Evolutionary conservation across 1,140 invertebrate species (phyloP).

Genomic region (Nasonia giraulti): DNA sequence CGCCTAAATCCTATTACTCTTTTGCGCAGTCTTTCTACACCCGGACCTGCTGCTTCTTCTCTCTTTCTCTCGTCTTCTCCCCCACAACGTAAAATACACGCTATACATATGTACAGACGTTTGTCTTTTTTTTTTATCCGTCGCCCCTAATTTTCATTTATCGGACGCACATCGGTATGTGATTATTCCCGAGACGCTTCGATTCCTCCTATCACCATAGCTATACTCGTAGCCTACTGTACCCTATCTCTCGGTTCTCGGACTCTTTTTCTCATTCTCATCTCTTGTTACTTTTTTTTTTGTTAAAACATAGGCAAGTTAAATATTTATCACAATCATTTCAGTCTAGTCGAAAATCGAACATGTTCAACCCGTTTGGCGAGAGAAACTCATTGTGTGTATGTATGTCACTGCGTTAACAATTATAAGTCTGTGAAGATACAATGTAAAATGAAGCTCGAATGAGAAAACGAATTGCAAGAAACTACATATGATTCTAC

Average conservation of each 20-base stretch:
- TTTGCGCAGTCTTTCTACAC: slow-evolving; percentile 38
- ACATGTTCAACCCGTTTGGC: slow-evolving; percentile 70
- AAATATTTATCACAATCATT: slow-evolving; percentile 75
- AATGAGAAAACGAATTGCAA: slow-evolving; percentile 35
- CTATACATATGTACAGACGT: slow-evolving; percentile 67
- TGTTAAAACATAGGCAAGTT: slow-evolving; percentile 60
- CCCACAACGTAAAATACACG: slow-evolving; percentile 47
- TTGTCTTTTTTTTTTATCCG: slow-evolving; percentile 50
- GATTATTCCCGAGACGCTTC: slow-evolving; percentile 10
- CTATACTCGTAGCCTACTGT: neutral
- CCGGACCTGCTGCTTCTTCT: slow-evolving; percentile 37
- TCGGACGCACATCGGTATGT: neutral
- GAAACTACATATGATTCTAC: slow-evolving; percentile 24
- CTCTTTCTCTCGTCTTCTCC: slow-evolving; percentile 39
- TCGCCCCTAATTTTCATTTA: neutral
- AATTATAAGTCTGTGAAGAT: neutral
- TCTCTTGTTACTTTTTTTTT: slow-evolving; percentile 36
- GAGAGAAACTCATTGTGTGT: slow-evolving; percentile 64
- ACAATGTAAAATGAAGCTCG: slow-evolving; percentile 46
- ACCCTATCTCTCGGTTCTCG: slow-evolving; percentile 32
- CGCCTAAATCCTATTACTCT: slow-evolving; percentile 49
- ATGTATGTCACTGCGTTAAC: slow-evolving; percentile 36
- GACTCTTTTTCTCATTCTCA: slow-evolving; percentile 42
- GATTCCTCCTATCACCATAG: neutral
- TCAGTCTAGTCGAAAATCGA: slow-evolving; percentile 73